These are phyloP conservation scores for Andrena bucephala DNA, from an alignment of 2,888 invertebrate genomes.

Conservation along the genomic window DNA sequence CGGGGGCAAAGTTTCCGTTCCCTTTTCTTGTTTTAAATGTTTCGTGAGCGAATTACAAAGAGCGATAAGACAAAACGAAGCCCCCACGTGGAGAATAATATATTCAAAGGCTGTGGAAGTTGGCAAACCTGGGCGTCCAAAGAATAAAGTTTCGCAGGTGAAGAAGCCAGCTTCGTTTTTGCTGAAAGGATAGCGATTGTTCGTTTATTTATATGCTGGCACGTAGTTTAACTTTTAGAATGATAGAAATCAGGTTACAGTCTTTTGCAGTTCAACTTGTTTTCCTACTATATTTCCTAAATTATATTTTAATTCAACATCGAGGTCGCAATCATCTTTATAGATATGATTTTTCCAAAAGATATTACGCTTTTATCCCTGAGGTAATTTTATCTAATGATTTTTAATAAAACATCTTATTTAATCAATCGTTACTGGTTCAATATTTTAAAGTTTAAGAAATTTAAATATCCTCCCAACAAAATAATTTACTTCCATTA, in stretches of 20 bases:
- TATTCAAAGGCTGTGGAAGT: neutral
- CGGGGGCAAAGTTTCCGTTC: constrained; percentile 5
- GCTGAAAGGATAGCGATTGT: neutral
- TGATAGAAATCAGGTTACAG: neutral
- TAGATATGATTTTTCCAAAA: too few species aligned
- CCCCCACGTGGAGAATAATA: neutral
- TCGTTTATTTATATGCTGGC: neutral
- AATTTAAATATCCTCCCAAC: too few species aligned
- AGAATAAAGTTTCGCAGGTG: neutral
- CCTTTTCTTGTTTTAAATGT: neutral
- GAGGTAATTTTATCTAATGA: too few species aligned
- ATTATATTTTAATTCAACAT: too few species aligned
- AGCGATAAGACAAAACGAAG: neutral
- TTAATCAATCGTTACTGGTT: too few species aligned
- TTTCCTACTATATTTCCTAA: too few species aligned
- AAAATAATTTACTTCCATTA: too few species aligned
- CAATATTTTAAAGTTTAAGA: too few species aligned
- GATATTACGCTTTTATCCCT: too few species aligned
- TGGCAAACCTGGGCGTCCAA: neutral
- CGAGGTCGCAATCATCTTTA: too few species aligned
- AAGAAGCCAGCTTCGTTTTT: neutral
- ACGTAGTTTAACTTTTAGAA: neutral
- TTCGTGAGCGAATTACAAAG: neutral
- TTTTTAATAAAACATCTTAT: too few species aligned
- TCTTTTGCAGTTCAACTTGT: too few species aligned